Conservation (phyloP, 2,113 vertebrate genomes). For the Pycnonotus jocosus region DNA sequence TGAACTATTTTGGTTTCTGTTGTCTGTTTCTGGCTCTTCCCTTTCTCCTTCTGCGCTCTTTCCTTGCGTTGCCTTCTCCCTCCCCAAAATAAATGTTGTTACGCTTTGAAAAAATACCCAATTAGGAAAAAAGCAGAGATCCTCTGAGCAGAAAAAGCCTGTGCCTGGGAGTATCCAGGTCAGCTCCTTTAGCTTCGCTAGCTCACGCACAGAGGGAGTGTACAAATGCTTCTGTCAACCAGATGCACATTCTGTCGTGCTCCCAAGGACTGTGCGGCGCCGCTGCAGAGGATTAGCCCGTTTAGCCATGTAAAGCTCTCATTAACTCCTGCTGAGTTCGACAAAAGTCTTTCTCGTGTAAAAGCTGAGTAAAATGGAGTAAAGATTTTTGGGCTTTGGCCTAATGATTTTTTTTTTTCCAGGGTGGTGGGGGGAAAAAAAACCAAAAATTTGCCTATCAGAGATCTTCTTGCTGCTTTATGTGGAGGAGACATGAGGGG, state of each 20-base stretch:
- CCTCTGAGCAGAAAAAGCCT: conserved; percentile 13
- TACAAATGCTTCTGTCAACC: conserved; percentile 18
- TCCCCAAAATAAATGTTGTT: conserved; percentile 58
- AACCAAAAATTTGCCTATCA: not conserved
- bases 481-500: not conserved
- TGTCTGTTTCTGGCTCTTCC: conserved; percentile 53
- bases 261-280: not conserved
- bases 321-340: conserved; percentile 38
- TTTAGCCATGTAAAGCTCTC: conserved; percentile 26
- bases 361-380: conserved; percentile 8
- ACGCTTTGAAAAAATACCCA: conserved; percentile 34
- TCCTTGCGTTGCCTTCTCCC: conserved; percentile 16
- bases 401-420: not conserved
- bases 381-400: not conserved
- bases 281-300: conserved; percentile 30
- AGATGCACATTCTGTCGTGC: conserved; percentile 26
- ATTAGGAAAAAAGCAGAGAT: conserved; percentile 11
- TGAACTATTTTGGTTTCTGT: conserved; percentile 52
- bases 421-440: accelerated
- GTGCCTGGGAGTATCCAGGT: conserved; percentile 45
- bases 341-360: not conserved
- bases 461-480: not conserved
- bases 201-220: conserved; percentile 13
- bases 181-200: conserved; percentile 31
- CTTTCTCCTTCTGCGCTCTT: conserved; percentile 48